Base-by-base conservation (phyloP, 2,888 invertebrate genomes). In the Antheraea yamamai region DNA sequence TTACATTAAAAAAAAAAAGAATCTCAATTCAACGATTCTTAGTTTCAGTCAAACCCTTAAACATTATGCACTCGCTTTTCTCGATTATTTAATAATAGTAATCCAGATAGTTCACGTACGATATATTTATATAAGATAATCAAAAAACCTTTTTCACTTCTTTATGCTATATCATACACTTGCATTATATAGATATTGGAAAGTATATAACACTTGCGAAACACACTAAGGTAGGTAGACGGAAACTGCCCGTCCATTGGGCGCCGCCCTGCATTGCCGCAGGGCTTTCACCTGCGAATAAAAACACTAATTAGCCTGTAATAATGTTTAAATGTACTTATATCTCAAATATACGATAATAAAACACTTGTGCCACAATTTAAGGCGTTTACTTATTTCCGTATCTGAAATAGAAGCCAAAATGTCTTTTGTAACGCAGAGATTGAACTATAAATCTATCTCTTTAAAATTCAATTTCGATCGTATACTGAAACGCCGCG, bases 261-360 rank as follows among this genome's bases (percentile, higher is more conserved):
- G 93, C 95, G 73, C 97, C 96, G 83, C 97, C 97, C 93, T 97
- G 97, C 97, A 97, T 97, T 72, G 97, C 97, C 76, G 97, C 97
- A 84, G 97, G 97, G 89, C 97, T 97, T 95, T 97, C 97, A 85
- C 97, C 97, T 97, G 96, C 6, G 76, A 83, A 73, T 75, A 75
- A 47, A 73, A 58, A 68, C 51, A 71, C 26, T 26, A 47, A n/a
- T 58, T 47, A 66, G 12, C 14, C 30, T 66, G 30, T 66, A 6
- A 66, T 30, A 26, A 26, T 0, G 4, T 64, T 4, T 20, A 20
- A 55, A 51, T 51, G 2, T 12, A 51, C 8, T 12, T 51, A 51
- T 3, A 51, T 51, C 14, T 51, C 14, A 51, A 51, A 51, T 51
- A 12, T 39, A 39, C 35, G 7, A 39, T 39, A 39, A 39, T 39